Percentiles rank a stretch among this genome's conserved stretches.
These are phyloP conservation scores for Lontra canadensis DNA, from an alignment of 2,113 vertebrate species.

Conservation along the genomic window DNA sequence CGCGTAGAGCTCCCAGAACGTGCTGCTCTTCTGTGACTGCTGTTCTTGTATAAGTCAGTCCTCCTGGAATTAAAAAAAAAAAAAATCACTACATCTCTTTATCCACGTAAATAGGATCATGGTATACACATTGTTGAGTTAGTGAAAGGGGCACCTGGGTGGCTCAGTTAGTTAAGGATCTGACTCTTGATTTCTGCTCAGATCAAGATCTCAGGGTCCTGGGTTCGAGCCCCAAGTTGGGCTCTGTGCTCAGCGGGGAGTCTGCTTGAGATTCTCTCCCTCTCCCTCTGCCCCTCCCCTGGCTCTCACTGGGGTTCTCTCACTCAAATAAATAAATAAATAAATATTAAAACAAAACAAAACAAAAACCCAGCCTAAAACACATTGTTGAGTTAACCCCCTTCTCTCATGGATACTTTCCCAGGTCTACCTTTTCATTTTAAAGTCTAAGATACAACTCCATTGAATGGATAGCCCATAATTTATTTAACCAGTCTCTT, in stretches of 20 bases:
- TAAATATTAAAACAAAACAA: not conserved
- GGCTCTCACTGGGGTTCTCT: not conserved
- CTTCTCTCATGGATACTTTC: not conserved
- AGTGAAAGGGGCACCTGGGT: not conserved
- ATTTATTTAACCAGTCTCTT: not conserved
- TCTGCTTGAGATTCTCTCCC: not conserved
- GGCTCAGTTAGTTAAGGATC: not conserved
- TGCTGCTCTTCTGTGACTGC: not conserved
- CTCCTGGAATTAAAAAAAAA: slow-evolving; percentile 29
- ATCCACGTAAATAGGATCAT: slow-evolving; percentile 36
- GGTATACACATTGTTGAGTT: not conserved
- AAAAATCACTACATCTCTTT: not conserved
- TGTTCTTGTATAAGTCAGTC: slow-evolving; percentile 6
- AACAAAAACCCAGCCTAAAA: not conserved
- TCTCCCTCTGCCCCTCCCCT: not conserved
- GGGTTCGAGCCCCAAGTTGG: not conserved
- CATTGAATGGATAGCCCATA: not conserved
- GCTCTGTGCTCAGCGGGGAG: not conserved
- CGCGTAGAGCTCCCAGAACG: not conserved
- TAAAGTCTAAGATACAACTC: not conserved
- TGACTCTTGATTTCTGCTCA: not conserved
- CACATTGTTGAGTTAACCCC: not conserved
- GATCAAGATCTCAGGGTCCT: not conserved
- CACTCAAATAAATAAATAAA: not conserved
- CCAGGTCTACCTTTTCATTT: not conserved